phyloP scores from a whole-genome alignment of 2,797 vertebrate species.

The Macroramphosus scolopax region DNA sequence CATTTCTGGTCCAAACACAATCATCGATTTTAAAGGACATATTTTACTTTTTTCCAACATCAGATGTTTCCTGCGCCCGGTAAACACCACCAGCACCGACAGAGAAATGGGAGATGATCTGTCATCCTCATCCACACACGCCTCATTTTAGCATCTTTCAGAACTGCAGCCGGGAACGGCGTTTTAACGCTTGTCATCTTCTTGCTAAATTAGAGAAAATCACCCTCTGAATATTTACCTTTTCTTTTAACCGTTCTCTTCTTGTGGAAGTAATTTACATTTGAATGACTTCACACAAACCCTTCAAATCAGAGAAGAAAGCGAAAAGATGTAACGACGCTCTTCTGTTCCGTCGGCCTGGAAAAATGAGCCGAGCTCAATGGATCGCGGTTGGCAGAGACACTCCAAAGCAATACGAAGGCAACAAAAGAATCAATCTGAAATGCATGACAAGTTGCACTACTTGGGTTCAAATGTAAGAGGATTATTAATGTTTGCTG shows the following conservation, averaged over 20 bases:
- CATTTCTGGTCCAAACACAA: too few relatives aligned
- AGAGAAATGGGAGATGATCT: neutral
- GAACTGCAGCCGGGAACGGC: slow-evolving; percentile 15
- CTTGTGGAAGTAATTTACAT: slow-evolving; percentile 30
- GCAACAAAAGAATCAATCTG: slow-evolving; percentile 55
- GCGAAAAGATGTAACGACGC: slow-evolving; percentile 19
- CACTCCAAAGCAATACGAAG: slow-evolving; percentile 20
- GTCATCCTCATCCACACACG: neutral
- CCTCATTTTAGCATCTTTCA: slow-evolving; percentile 18
- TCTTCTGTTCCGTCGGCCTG: slow-evolving; percentile 28
- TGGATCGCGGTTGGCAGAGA: slow-evolving; percentile 34
- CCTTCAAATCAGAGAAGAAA: slow-evolving; percentile 9
- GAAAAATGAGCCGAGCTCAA: slow-evolving; percentile 34
- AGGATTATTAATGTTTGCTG: slow-evolving; percentile 61
- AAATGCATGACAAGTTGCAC: slow-evolving; percentile 54
- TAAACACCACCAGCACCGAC: too few relatives aligned
- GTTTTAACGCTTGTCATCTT: slow-evolving; percentile 16
- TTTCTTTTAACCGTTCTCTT: slow-evolving; percentile 17
- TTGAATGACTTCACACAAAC: slow-evolving; percentile 14
- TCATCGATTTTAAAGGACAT: too few relatives aligned
- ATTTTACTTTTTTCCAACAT: too few relatives aligned
- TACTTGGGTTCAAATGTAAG: slow-evolving; percentile 40
- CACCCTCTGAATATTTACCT: slow-evolving; percentile 9
- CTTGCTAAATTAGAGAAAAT: slow-evolving; percentile 29
- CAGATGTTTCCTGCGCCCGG: too few relatives aligned